phyloP scores from a whole-genome alignment of 2,797 vertebrate genomes.

The Phalloptychus januarius region DNA sequence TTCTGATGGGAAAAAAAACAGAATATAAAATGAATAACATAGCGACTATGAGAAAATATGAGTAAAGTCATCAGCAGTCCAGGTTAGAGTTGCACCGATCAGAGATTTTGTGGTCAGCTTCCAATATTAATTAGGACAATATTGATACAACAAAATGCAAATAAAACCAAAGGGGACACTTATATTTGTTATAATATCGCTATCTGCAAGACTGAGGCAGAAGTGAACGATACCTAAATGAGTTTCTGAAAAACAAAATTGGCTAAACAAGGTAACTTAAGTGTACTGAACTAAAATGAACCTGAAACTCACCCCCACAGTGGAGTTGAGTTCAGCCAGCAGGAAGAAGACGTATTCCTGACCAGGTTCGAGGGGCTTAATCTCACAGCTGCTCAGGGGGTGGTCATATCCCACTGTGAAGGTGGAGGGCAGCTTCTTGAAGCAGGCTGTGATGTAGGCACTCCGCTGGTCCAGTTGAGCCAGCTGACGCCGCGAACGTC shows the following conservation, averaged over 20 bases:
- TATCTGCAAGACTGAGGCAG: constrained; percentile 2
- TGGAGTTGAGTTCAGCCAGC: constrained; percentile 90
- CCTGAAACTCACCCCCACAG: constrained; percentile 82
- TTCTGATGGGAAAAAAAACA: constrained; percentile 61
- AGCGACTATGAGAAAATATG: background rate
- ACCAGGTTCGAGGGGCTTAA: constrained; percentile 88
- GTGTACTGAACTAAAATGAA: constrained; percentile 7
- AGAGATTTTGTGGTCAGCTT: background rate
- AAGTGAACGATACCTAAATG: background rate
- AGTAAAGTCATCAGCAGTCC: background rate
- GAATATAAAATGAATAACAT: background rate
- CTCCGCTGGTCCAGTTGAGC: constrained; percentile 87
- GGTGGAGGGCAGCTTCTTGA: constrained; percentile 85
- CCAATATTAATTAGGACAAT: background rate
- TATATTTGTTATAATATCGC: background rate
- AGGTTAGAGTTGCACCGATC: background rate
- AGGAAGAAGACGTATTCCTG: constrained; percentile 94
- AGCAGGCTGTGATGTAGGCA: constrained; percentile 92
- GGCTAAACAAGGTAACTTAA: background rate
- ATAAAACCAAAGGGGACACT: background rate
- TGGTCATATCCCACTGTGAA: constrained; percentile 91
- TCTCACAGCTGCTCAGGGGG: constrained; percentile 90
- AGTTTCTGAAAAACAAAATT: constrained; percentile 2
- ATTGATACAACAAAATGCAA: background rate
- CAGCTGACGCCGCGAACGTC: constrained; percentile 89